A percentile compares a stretch with the other conserved stretches of the same genome.
phyloP scores from a whole-genome alignment of 2,113 vertebrate species.

The Capreolus pygargus region DNA sequence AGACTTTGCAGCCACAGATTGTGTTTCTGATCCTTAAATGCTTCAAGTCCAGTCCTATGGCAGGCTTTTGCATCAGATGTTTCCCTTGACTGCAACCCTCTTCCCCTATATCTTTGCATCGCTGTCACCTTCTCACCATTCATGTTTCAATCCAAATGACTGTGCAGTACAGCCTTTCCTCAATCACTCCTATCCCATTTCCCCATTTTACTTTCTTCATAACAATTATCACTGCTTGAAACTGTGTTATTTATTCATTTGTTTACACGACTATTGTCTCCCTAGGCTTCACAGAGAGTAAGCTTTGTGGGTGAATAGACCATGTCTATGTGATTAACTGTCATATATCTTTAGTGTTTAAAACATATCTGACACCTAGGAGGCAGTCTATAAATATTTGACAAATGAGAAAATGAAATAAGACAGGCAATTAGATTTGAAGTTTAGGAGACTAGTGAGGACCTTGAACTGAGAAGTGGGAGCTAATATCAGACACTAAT shows the following conservation, averaged over 20 bases:
- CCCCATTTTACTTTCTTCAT: neutral
- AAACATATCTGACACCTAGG: neutral
- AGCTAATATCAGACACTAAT: neutral
- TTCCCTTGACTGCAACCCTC: neutral
- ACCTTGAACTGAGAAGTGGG: neutral
- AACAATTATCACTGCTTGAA: neutral
- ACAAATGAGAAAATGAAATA: slow-evolving; percentile 26
- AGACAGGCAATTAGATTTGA: neutral
- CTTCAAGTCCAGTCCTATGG: neutral
- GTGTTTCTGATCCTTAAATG: neutral
- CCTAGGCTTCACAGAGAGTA: neutral
- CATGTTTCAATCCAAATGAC: neutral
- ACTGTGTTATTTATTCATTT: neutral
- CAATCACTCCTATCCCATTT: neutral
- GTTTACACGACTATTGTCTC: neutral
- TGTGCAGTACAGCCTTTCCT: neutral
- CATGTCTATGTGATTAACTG: neutral
- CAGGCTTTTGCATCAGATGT: neutral
- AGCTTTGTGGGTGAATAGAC: neutral
- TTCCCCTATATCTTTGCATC: neutral
- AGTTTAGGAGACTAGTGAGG: neutral
- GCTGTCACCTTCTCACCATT: neutral
- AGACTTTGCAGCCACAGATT: neutral
- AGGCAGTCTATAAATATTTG: neutral
- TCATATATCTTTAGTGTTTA: neutral